A percentile compares a stretch with the other conserved stretches of the same genome.
Evolutionary conservation across 1,140 invertebrate genomes (phyloP).

Genomic region (Panagrolaimus sp.): DNA sequence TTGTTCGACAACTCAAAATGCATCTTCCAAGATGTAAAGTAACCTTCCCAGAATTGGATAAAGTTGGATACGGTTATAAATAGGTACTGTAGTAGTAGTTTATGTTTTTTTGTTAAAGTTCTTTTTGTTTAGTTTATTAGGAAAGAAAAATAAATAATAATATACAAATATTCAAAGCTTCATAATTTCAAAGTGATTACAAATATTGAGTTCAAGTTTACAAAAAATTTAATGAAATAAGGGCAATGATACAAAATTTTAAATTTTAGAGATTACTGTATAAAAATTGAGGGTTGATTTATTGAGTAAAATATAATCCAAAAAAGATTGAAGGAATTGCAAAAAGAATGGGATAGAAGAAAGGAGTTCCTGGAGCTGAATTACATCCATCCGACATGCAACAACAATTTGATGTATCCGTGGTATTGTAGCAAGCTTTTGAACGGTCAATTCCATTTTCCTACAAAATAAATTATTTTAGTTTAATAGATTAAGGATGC

Average conservation of each 20-base stretch:
- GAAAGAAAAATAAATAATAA: slow-evolving; percentile 3
- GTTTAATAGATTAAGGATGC: too few species aligned
- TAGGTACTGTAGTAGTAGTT: background rate
- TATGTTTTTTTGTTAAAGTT: slow-evolving; percentile 20
- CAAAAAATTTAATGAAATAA: background rate
- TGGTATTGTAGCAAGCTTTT: background rate
- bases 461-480: too few species aligned
- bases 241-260: slow-evolving; percentile 8
- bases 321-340: background rate
- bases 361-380: background rate
- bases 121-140: slow-evolving; percentile 13
- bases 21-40: slow-evolving; percentile 19
- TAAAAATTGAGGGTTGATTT: background rate
- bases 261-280: slow-evolving; percentile 1
- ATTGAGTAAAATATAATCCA: background rate
- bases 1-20: background rate
- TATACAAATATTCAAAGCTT: background rate
- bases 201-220: background rate
- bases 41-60: slow-evolving; percentile 24
- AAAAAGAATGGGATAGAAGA: background rate
- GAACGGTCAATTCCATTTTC: background rate
- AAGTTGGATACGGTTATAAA: slow-evolving; percentile 25
- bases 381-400: background rate
- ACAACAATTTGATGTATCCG: background rate
- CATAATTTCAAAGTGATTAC: background rate